These are phyloP conservation scores for Tachina lurida DNA, from an alignment of 2,888 invertebrate genomes.

Conservation along the genomic window DNA sequence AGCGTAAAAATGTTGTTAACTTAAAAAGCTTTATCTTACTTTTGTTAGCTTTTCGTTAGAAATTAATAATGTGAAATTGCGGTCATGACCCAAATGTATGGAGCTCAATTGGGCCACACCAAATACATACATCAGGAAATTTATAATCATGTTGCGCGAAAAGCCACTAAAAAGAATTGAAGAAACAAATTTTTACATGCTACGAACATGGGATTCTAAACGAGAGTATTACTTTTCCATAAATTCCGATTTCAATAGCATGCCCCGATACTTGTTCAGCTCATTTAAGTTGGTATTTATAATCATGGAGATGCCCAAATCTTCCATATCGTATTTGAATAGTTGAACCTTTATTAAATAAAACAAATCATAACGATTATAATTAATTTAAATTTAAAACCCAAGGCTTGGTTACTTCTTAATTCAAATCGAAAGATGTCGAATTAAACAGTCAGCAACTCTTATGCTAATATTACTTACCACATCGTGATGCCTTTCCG, in stretches of 20 bases:
- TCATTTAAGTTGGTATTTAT: slow-evolving; percentile 81
- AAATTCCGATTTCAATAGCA: slow-evolving; percentile 82
- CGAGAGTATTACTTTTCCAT: slow-evolving; percentile 80
- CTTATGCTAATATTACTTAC: slow-evolving; percentile 72
- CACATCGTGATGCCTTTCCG: slow-evolving; percentile 79
- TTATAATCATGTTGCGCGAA: slow-evolving; percentile 81
- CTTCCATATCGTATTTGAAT: slow-evolving; percentile 79
- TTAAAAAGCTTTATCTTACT: slow-evolving; percentile 72
- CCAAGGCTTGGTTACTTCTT: neutral
- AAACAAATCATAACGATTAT: neutral
- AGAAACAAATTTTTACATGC: neutral
- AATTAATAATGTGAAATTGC: slow-evolving; percentile 81
- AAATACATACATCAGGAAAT: slow-evolving; percentile 81
- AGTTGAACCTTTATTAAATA: slow-evolving; percentile 78
- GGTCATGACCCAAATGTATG: slow-evolving; percentile 82
- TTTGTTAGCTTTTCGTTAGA: slow-evolving; percentile 81
- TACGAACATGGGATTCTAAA: neutral
- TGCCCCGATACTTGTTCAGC: slow-evolving; percentile 81
- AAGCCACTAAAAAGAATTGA: slow-evolving; percentile 78
- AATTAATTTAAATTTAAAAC: neutral
- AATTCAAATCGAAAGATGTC: neutral
- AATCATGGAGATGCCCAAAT: slow-evolving; percentile 80
- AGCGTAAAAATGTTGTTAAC: neutral
- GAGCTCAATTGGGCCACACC: slow-evolving; percentile 82
- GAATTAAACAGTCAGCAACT: neutral